phyloP scores from a whole-genome alignment of 1,140 invertebrate species.

The Lepidurus apus region DNA sequence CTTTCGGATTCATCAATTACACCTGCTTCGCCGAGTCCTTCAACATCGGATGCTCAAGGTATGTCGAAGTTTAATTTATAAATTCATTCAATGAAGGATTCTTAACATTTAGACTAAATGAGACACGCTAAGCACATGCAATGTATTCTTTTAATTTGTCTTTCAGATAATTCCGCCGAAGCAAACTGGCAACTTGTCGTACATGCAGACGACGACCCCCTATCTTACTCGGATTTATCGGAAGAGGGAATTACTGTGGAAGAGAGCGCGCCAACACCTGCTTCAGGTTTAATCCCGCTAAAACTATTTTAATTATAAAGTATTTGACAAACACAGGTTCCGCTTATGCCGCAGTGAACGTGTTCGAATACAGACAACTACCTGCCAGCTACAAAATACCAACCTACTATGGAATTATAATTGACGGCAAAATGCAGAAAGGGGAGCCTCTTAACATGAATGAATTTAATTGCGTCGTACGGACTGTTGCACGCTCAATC shows the following conservation, averaged over 20 bases:
- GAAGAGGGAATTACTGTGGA: background rate
- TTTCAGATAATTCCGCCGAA: conserved; percentile 5
- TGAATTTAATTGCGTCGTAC: background rate
- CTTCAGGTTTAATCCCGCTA: background rate
- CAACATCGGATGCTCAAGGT: background rate
- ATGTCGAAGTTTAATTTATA: background rate
- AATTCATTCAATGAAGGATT: conserved; percentile 7
- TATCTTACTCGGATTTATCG: background rate
- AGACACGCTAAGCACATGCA: background rate
- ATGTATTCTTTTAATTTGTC: conserved; percentile 7
- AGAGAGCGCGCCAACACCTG: background rate
- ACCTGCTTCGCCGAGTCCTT: conserved; percentile 3
- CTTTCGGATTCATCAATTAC: background rate
- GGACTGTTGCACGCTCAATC: background rate
- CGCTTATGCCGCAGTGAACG: background rate
- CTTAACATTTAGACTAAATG: background rate
- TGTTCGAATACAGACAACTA: background rate
- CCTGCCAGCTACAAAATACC: conserved; percentile 4
- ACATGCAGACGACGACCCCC: background rate
- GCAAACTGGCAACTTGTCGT: background rate
- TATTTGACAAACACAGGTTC: background rate
- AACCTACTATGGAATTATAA: conserved; percentile 7
- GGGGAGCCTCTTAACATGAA: background rate
- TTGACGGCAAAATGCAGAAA: background rate
- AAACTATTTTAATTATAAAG: conserved; percentile 8